phyloP scores from a whole-genome alignment of 2,113 vertebrate genomes.

The Phycodurus eques region DNA sequence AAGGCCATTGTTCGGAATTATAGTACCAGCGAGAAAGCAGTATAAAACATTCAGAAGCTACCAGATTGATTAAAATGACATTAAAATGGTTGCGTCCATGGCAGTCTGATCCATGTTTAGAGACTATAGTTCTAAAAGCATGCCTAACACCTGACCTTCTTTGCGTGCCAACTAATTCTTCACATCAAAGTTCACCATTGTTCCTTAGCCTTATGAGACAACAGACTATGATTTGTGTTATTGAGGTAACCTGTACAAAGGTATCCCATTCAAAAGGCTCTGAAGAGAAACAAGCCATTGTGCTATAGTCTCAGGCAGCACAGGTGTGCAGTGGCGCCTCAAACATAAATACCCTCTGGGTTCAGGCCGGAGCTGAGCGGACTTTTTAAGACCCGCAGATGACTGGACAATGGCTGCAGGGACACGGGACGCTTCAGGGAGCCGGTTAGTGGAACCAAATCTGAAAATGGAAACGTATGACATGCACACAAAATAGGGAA shows the following conservation, averaged over 20 bases:
- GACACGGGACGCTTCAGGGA: conserved; percentile 87
- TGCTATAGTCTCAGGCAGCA: not conserved
- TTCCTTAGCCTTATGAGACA: conserved; percentile 30
- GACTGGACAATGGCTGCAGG: conserved; percentile 80
- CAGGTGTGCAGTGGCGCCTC: conserved; percentile 42
- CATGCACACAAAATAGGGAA: not conserved
- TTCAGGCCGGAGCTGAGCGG: conserved; percentile 87
- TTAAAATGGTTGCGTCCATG: conserved; percentile 36
- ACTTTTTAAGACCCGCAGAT: conserved; percentile 88
- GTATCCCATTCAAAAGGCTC: conserved; percentile 30
- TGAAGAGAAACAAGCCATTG: conserved; percentile 15
- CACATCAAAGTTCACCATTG: not conserved
- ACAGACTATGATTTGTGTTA: conserved; percentile 60
- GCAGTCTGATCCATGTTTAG: conserved; percentile 16
- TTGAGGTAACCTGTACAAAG: conserved; percentile 50
- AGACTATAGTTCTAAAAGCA: not conserved
- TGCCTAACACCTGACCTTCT: not conserved
- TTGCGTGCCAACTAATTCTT: conserved; percentile 36
- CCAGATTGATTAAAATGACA: conserved; percentile 45
- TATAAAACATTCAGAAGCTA: conserved; percentile 56
- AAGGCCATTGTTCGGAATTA: conserved; percentile 53
- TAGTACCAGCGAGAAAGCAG: conserved; percentile 42
- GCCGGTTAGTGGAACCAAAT: conserved; percentile 79
- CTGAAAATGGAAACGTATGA: conserved; percentile 49
- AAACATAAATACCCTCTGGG: conserved; percentile 97